Evolutionary conservation across 2,113 vertebrate genomes (phyloP), one percentile per base, ranked within the genome.

Genomic region (Cavia aperea): DNA sequence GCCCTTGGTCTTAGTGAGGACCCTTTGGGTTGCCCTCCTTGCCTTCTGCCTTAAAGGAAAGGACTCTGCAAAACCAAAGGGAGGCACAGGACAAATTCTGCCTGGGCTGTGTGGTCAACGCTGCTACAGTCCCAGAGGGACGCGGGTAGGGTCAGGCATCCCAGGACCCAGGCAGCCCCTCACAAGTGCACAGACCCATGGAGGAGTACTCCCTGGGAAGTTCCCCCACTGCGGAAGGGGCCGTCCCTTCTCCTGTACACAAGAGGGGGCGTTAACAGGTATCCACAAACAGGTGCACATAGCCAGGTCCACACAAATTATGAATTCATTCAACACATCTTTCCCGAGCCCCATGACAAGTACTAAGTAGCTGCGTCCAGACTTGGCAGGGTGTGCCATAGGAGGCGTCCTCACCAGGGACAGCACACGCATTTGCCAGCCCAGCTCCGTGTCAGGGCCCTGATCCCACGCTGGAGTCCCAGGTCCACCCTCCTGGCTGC

Each of bases 151-250:
- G 13, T 31, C 43, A 49, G 31, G 66, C 23, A 33, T 29, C 58
- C 65, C 43, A 60, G 68, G 33, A 31, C 62, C 46, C 16, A 15
- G 49, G 11, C n/a, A 26, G 23, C 16, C 15, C 46, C 21, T 75
- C 18, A 12, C 24, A 75, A 46, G 66, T 23, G 29, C 46, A 63
- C 3, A 43, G 36, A 46, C 31, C 0, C 36, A 63, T 51, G 56
- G 0, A 8, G n/a, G 58, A 12, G 16, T 8, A 1, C n/a, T 70
- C 43, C 46, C 8, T 2, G 39, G 9, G 43, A 77, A 58, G n/a
- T 13, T 13, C 24, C 4, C 4, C 9, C 5, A 8, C 5, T 43
- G 11, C 0, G 7, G 26, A 31, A 78, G 29, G 36, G 19, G 8
- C 33, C 10, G 51, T 54, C 51, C 51, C 51, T 54, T 54, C 51